Base-by-base conservation (phyloP, 2,888 invertebrate genomes). In the Amphipyra tragopoginis region DNA sequence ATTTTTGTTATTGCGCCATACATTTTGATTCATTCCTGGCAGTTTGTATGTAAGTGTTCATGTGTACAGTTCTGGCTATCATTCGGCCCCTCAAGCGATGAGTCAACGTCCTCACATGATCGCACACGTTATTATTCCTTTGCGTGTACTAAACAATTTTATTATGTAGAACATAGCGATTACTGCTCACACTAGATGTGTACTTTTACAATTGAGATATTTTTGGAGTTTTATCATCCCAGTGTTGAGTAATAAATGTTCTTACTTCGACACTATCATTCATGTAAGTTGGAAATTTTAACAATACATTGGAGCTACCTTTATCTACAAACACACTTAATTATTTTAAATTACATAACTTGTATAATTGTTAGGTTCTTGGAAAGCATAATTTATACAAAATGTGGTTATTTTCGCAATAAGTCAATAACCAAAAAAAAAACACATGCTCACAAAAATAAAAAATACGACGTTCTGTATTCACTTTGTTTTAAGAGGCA, bases 131-230 rank as follows among this genome's bases (percentile, higher is more conserved):
- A 83, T 86, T 81, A 81, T 82, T 81, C 79, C 73, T 66, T 82
- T 80, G 82, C 84, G 85, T 84, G 85, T 81, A 76, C 74, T 72
- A 70, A 77, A 85, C 79, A 81, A 83, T 84, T 86, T 81, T 82
- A 77, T 82, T 76, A 76, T 34, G 65, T 47, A 49, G 49, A 72
- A 71, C 56, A 48, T 29, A 38, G 54, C 42, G 63, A 38, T 60
- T 62, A 65, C 63, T 54, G 39, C 57, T 50, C 14, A 38, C 47
- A 51, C 43, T 57, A 49, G 34, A 48, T 49, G 50, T 39, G 29
- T 45, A 49, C 11, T 51, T 58, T n/a, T n/a, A n/a, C n/a, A n/a
- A 47, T 47, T 40, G 8, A 48, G 29, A 33, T 43, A 10, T 34
- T 36, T 49, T 15, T 11, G 14, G 8, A 49, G 38, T 15, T 45